A percentile compares a stretch with the other conserved stretches of the same genome.
These are phyloP conservation scores for Drosophila melanica DNA, from an alignment of 1,140 invertebrate genomes.

Conservation along the genomic window DNA sequence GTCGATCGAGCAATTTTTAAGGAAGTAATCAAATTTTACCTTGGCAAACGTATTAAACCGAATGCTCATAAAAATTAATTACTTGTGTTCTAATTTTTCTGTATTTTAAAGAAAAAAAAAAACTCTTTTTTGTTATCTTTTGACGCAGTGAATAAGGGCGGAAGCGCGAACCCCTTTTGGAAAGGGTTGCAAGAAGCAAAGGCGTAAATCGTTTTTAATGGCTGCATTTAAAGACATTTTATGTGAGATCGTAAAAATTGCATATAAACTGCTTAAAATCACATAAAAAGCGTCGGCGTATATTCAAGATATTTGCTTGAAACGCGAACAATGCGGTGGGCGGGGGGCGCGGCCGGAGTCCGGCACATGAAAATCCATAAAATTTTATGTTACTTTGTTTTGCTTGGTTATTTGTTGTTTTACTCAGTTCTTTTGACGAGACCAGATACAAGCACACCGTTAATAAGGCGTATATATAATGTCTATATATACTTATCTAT, in stretches of 20 bases:
- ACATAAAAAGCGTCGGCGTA: conserved; percentile 72
- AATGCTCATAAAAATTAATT: conserved; percentile 73
- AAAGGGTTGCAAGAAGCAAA: conserved; percentile 52
- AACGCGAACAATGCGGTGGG: not conserved
- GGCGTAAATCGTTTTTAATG: conserved; percentile 82
- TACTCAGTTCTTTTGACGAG: conserved; percentile 35
- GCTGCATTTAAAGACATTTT: conserved; percentile 79
- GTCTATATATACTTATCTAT: conserved; percentile 33
- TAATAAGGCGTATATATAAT: conserved; percentile 42
- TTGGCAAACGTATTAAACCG: conserved; percentile 46
- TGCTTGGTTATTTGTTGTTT: conserved; percentile 13
- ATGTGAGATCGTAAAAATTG: conserved; percentile 77
- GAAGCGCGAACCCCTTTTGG: conserved; percentile 30
- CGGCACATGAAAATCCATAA: conserved; percentile 54
- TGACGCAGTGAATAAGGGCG: conserved; percentile 16
- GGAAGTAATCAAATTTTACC: conserved; percentile 51
- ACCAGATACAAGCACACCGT: conserved; percentile 52
- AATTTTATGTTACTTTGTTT: conserved; percentile 69
- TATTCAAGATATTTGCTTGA: conserved; percentile 59
- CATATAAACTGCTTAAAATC: conserved; percentile 82
- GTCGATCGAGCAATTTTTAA: conserved; percentile 14
- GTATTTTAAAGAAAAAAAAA: conserved; percentile 18
- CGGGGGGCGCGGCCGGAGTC: not conserved
- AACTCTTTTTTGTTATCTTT: conserved; percentile 45
- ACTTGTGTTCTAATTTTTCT: conserved; percentile 39